Evolutionary conservation across 1,140 invertebrate genomes (phyloP), one percentile per base, ranked within the genome.

Genomic region (Aphelinus certus): DNA sequence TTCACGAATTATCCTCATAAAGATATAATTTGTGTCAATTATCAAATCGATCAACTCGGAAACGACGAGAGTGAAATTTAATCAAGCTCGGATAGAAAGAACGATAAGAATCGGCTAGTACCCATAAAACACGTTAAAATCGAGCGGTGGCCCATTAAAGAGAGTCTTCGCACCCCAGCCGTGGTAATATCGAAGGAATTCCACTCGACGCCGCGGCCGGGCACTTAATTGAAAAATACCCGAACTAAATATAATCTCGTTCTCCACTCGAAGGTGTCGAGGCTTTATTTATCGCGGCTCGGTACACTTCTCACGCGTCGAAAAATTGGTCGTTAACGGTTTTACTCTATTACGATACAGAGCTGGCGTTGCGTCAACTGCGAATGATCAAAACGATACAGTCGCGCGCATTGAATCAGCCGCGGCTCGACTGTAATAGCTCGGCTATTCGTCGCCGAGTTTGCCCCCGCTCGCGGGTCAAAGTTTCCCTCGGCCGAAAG

Each of bases 151-250:
- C 45, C 45, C 43, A 45, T 45, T 62, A 70, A 62, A 70, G 68
- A 62, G 42, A 47, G 51, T 53, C 53, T 70, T 70, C 26, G 4
- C 56, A 60, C 48, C 62, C 62, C 62, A 53, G 62, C 47, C 53
- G 77, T 64, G 68, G 74, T 72, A 81, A 81, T 81, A 81, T 80
- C 76, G 74, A 73, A 73, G 70, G 73, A 76, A 76, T 79, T 76
- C 45, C 26, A 10, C n/a, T 53, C 1, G 68, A n/a, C 49, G 49
- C 1, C 7, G 42, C 4, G 58, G 26, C 2, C 26, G 26, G 26
- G 58, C 56, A 49, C 62, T 81, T 81, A 81, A 81, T 81, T 81
- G 78, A 81, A 81, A 81, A 81, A 81, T 79, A 77, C 74, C 79
- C 68, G 75, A 55, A 60, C 9, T 46, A 68, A 65, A 66, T 77